These are phyloP conservation scores for Tetranychus truncatus DNA, from an alignment of 2,888 invertebrate species.

Conservation along the genomic window DNA sequence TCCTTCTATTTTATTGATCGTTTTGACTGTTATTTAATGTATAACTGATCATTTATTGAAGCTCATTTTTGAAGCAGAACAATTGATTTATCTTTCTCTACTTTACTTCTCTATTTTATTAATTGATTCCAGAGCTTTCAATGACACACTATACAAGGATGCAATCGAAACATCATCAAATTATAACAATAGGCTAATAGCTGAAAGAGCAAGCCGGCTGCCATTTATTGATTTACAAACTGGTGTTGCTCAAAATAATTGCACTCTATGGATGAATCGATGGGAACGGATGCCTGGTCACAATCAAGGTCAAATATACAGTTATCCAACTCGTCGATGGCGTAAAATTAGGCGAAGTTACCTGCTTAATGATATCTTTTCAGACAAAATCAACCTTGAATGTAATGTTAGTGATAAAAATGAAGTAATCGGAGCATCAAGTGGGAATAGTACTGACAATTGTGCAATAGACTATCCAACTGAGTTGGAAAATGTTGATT, in stretches of 20 bases:
- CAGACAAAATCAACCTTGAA: constrained; percentile 16
- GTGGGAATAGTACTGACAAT: no score
- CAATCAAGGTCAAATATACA: constrained; percentile 70
- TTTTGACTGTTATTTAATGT: no score
- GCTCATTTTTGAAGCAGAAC: no score
- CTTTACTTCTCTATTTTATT: no score
- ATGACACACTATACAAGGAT: constrained; percentile 73
- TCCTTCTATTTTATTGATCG: no score
- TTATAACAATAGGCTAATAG: constrained; percentile 74
- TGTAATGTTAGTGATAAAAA: constrained; percentile 38
- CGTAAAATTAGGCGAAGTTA: constrained; percentile 72
- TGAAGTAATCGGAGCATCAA: constrained; percentile 35
- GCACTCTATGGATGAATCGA: constrained; percentile 63
- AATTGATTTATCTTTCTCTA: no score
- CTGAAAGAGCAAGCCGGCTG: constrained; percentile 73
- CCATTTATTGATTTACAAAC: constrained; percentile 72
- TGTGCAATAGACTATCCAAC: no score
- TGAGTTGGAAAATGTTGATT: no score
- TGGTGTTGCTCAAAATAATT: constrained; percentile 85
- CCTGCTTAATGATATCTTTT: constrained; percentile 39
- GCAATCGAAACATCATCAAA: constrained; percentile 76
- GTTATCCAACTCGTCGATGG: constrained; percentile 75
- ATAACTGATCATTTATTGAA: no score
- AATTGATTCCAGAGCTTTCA: constrained; percentile 9
- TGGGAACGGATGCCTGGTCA: constrained; percentile 66